Conservation (phyloP, 2,888 invertebrate genomes). For the Drosophila macrospina region DNA sequence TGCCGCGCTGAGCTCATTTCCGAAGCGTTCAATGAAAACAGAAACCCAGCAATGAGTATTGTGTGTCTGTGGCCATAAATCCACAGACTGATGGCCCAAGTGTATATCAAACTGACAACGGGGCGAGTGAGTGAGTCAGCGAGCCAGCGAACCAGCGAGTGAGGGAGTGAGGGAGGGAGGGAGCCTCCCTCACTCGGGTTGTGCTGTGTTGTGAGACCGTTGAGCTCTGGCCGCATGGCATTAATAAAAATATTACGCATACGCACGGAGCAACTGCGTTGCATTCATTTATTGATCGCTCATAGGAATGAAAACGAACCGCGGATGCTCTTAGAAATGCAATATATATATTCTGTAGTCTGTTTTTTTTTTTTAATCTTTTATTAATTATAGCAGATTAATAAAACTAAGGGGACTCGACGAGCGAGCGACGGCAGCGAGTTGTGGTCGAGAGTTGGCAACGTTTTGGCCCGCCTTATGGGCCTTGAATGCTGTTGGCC, state of each 20-base stretch:
- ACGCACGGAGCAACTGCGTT: constrained; percentile 22
- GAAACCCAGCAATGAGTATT: constrained; percentile 26
- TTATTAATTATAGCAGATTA: not conserved
- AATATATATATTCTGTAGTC: not conserved
- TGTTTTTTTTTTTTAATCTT: not conserved
- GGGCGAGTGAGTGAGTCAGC: constrained; percentile 7
- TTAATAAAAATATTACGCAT: constrained; percentile 55
- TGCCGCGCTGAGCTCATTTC: constrained; percentile 38
- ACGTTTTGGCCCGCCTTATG: not conserved
- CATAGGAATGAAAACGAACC: constrained; percentile 1
- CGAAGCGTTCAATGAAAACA: constrained; percentile 35
- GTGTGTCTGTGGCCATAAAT: constrained; percentile 29
- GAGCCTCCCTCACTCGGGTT: too few relatives aligned
- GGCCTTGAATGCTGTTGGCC: not conserved
- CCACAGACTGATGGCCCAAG: constrained; percentile 53
- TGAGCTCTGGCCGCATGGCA: constrained; percentile 39
- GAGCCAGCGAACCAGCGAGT: too few relatives aligned
- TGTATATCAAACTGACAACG: constrained; percentile 57
- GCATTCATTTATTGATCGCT: constrained; percentile 33
- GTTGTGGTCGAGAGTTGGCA: not conserved
- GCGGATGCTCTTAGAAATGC: constrained; percentile 8
- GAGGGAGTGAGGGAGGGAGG: not conserved
- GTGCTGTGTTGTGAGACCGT: constrained; percentile 12
- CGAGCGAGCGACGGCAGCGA: too few relatives aligned
- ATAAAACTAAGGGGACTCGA: too few relatives aligned